These are phyloP conservation scores for Myotis vivesi DNA, from an alignment of 2,797 vertebrate species.

Conservation along the genomic window DNA sequence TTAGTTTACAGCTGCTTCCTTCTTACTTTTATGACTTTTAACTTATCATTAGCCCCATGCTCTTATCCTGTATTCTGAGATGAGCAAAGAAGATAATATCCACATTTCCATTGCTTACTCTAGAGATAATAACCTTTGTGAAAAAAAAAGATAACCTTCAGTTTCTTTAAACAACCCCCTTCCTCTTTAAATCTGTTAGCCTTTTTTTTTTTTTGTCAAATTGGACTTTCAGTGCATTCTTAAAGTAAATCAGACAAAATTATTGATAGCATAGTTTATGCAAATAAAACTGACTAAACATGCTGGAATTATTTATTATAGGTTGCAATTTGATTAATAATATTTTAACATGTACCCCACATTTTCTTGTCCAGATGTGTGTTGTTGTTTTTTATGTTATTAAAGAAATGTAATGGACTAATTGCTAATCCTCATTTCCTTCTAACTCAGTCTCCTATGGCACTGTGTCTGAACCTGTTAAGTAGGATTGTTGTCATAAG, in stretches of 20 bases:
- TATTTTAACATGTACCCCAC: constrained; percentile 41
- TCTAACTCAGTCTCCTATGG: constrained; percentile 55
- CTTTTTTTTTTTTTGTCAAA: constrained; percentile 75
- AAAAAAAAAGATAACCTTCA: constrained; percentile 70
- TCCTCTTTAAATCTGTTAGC: constrained; percentile 80
- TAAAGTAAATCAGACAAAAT: constrained; percentile 70
- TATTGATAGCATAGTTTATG: constrained; percentile 60
- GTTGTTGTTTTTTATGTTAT: not conserved
- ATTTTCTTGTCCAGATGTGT: constrained; percentile 33
- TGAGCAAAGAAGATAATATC: constrained; percentile 80
- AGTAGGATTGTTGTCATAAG: constrained; percentile 61
- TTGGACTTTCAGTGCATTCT: constrained; percentile 54
- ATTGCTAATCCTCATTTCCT: constrained; percentile 66
- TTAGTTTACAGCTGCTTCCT: constrained; percentile 67
- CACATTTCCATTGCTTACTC: constrained; percentile 79
- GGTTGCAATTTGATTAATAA: constrained; percentile 16
- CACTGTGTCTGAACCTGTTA: constrained; percentile 46
- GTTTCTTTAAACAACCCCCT: constrained; percentile 82
- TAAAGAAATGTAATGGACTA: constrained; percentile 49
- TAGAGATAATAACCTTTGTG: constrained; percentile 79
- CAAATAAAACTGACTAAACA: constrained; percentile 53
- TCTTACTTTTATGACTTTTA: constrained; percentile 79
- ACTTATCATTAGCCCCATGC: constrained; percentile 80
- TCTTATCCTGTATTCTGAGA: constrained; percentile 81
- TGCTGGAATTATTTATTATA: constrained; percentile 29